Conservation (phyloP, 2,888 invertebrate genomes). For the Sinohyriopsis cumingii region DNA sequence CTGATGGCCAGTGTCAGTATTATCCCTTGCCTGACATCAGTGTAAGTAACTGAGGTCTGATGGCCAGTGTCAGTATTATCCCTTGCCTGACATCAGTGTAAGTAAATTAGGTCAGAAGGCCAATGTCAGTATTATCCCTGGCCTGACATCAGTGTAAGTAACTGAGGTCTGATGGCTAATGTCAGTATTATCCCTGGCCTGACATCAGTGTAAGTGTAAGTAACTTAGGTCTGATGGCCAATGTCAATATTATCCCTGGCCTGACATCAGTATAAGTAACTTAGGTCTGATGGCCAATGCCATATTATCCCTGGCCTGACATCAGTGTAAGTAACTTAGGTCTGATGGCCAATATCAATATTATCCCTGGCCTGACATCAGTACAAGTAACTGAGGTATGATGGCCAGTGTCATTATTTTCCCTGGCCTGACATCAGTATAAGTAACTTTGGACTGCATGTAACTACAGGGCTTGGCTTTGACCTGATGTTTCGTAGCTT, state of each 20-base stretch:
- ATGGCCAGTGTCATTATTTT: slow-evolving; percentile 96
- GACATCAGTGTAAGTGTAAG: slow-evolving; percentile 84
- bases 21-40: slow-evolving; percentile 89
- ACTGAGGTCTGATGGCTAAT: slow-evolving; percentile 87
- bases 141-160: slow-evolving; percentile 85
- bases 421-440: slow-evolving; percentile 89
- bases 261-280: slow-evolving; percentile 79
- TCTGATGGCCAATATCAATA: slow-evolving; percentile 95
- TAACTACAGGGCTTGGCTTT: not conserved
- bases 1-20: slow-evolving; percentile 97
- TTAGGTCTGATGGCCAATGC: slow-evolving; percentile 92
- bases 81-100: slow-evolving; percentile 89
- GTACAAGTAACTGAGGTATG: slow-evolving; percentile 79
- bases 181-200: slow-evolving; percentile 94
- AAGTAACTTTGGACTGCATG: slow-evolving; percentile 55
- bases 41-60: slow-evolving; percentile 80
- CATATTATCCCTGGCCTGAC: slow-evolving; percentile 90
- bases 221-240: slow-evolving; percentile 84
- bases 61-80: slow-evolving; percentile 96
- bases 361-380: slow-evolving; percentile 90
- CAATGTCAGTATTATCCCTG: slow-evolving; percentile 95
- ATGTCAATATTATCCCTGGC: slow-evolving; percentile 94
- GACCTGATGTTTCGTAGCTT: not conserved
- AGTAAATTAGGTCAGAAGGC: slow-evolving; percentile 83
- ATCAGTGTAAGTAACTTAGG: slow-evolving; percentile 81